Evolutionary conservation across 23 tunicate genomes (phyloP), one percentile per base, ranked within the genome.

Genomic region (Diplosoma virens): DNA sequence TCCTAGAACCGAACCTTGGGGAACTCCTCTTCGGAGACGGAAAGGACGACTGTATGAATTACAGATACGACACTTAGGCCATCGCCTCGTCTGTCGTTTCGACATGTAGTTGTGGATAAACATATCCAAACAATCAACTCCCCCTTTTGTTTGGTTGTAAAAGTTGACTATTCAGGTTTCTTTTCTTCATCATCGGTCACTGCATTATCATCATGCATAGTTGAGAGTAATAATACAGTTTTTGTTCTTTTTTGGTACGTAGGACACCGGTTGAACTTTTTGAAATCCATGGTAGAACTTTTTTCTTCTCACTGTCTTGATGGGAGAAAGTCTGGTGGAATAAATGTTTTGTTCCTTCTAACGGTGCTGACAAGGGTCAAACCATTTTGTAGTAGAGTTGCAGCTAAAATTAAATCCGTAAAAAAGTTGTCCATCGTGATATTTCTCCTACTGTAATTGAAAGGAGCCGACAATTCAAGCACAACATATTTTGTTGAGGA

Each of bases 51-150:
- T n/a, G n/a, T n/a, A n/a, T n/a, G n/a, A n/a, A n/a, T n/a, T n/a
- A n/a, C n/a, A n/a, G n/a, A n/a, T n/a, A n/a, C n/a, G n/a, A n/a
- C n/a, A n/a, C n/a, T n/a, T n/a, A 29, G 71, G 71, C 71, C 71
- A 64, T 29, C 71, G 34, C n/a, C n/a, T n/a, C 4, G 55, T 68
- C 75, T 68, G 54, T 68, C 75, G 26, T 21, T 68, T 68, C 37
- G 75, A 37, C 75, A 34, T 68, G 55, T 68, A 68, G 27, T 37
- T 36, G 75, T 68, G 75, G 37, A 68, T 54, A 3, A 34, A 25
- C 75, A 36, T 20, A 26, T 68, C 75, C 7, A 68, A 54, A 54
- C 26, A 68, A 21, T 68, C 75, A 53, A 68, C 52, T 68, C 75
- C 75, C 3, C 75, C 75, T 21, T 58, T 68, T 68, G 71, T 64